Base-by-base conservation (phyloP, 2,888 invertebrate genomes). In the Brachylomia viminalis region DNA sequence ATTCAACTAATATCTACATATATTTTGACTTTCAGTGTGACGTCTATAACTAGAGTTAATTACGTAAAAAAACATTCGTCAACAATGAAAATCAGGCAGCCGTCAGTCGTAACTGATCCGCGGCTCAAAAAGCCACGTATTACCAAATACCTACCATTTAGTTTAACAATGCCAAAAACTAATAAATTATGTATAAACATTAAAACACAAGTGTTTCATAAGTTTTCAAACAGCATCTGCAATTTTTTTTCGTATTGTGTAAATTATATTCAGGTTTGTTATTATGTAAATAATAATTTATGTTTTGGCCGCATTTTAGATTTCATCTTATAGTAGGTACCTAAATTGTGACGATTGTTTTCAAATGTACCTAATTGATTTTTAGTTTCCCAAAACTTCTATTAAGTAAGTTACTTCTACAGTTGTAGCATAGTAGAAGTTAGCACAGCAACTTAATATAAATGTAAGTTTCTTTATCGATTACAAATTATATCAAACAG, bases 141-240 rank as follows among this genome's bases (percentile, higher is more conserved):
- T 88, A 77, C 82, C 65, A 77, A 83, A 85, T 74, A 68, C 52
- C 67, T 72, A 68, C n/a, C n/a, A n/a, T n/a, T n/a, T n/a, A n/a
- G n/a, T n/a, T n/a, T n/a, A n/a, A n/a, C n/a, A n/a, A n/a, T n/a
- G n/a, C n/a, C n/a, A n/a, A n/a, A n/a, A n/a, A n/a, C 47, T 72
- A 49, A 85, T 80, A 75, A 79, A 82, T 80, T 76, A 72, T 77
- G 33, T 77, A 69, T 75, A 61, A 67, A 75, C 56, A 82, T 80
- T 77, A 59, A 72, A 75, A 78, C 62, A 76, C 77, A 73, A 58
- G 45, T 75, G 77, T 77, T 78, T 68, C 56, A 49, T 62, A 42
- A 49, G n/a, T 82, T 75, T 75, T 78, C 72, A 77, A 77, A 81
- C 65, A 68, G 66, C 49, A 42, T 59, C 33, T 81, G 38, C 56